phyloP scores from a whole-genome alignment of 2,888 invertebrate genomes.

The Odontocerum albicorne region DNA sequence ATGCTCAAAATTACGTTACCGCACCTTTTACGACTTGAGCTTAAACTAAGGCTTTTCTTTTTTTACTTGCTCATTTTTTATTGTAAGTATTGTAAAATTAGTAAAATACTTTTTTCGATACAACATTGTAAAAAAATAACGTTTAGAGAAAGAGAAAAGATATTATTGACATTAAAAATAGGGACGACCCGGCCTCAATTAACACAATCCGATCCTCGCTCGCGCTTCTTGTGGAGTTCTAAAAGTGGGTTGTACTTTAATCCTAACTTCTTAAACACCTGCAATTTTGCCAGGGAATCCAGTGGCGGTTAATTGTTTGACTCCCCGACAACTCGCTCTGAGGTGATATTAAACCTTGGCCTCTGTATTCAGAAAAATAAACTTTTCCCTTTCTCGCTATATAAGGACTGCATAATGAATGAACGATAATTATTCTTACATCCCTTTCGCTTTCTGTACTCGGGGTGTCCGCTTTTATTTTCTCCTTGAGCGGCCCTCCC shows the following conservation, averaged over 20 bases:
- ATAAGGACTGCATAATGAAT: conserved; percentile 50
- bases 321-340: conserved; percentile 46
- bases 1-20: conserved; percentile 6
- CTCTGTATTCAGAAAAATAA: conserved; percentile 30
- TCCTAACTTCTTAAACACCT: conserved; percentile 34
- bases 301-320: conserved; percentile 49
- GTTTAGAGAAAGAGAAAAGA: too few relatives aligned
- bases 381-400: conserved; percentile 37
- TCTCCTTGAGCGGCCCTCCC: not conserved
- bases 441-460: conserved; percentile 37
- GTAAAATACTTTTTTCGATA: too few relatives aligned
- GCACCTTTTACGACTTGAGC: conserved; percentile 1
- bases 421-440: conserved; percentile 51
- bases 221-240: too few relatives aligned
- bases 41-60: not conserved
- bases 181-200: too few relatives aligned
- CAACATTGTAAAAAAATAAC: too few relatives aligned
- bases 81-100: too few relatives aligned
- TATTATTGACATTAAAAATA: too few relatives aligned
- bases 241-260: conserved; percentile 32
- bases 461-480: conserved; percentile 34
- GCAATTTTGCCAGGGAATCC: conserved; percentile 22
- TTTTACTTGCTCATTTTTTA: not conserved
- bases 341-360: conserved; percentile 44
- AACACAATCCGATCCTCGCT: too few relatives aligned